Percentiles rank a stretch among this genome's conserved stretches.
phyloP scores from a whole-genome alignment of 2,797 vertebrate genomes.

The Anas bahamensis region DNA sequence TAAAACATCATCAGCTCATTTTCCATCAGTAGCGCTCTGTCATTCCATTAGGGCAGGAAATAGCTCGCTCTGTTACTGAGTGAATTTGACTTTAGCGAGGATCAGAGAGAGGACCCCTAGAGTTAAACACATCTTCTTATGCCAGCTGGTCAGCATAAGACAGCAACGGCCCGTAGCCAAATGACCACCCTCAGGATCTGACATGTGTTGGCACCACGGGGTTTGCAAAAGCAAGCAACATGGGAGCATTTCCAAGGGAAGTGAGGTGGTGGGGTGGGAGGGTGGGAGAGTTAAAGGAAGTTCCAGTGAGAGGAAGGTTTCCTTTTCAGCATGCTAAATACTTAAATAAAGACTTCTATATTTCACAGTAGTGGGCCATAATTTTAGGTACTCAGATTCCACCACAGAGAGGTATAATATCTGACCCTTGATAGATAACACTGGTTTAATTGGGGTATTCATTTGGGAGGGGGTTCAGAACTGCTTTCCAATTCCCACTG shows the following conservation, averaged over 20 bases:
- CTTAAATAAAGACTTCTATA: conserved; percentile 5
- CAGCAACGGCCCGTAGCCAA: background rate
- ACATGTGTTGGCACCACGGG: conserved; percentile 25
- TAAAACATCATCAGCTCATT: conserved; percentile 69
- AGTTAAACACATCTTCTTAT: conserved; percentile 34
- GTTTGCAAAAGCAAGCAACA: background rate
- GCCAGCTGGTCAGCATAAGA: conserved; percentile 47
- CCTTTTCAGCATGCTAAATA: background rate
- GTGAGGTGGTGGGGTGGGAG: background rate
- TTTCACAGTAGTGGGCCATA: conserved; percentile 3
- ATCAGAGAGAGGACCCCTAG: conserved; percentile 41
- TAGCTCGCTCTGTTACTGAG: conserved; percentile 54
- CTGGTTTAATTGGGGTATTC: conserved; percentile 14
- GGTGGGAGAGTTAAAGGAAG: background rate
- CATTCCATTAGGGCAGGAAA: conserved; percentile 68
- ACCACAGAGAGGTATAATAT: background rate
- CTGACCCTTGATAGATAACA: background rate
- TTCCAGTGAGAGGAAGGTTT: background rate
- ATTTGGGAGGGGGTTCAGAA: background rate
- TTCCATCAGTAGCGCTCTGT: conserved; percentile 67
- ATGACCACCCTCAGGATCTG: conserved; percentile 28
- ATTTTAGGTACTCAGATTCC: conserved; percentile 14
- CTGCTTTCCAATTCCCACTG: conserved; percentile 9
- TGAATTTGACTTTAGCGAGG: conserved; percentile 41
- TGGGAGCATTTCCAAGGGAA: conserved; percentile 6